Evolutionary conservation across 1,140 invertebrate species (phyloP).

Genomic region (Solenopsis invicta): DNA sequence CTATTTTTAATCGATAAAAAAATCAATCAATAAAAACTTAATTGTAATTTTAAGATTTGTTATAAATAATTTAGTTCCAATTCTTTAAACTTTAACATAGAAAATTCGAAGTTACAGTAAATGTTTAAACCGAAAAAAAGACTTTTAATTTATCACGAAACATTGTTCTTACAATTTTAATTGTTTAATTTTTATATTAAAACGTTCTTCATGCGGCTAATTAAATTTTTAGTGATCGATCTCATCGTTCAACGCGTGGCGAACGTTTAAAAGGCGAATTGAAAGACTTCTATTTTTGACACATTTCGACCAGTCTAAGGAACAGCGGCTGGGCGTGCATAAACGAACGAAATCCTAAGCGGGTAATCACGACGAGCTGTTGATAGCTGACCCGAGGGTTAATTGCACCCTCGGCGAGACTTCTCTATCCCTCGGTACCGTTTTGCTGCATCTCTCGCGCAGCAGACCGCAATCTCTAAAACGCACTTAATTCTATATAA

Average conservation of each 20-base stretch:
- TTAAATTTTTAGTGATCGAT: neutral
- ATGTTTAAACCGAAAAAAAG: neutral
- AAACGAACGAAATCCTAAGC: conserved; percentile 70
- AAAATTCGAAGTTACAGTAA: neutral
- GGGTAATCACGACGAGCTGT: conserved; percentile 65
- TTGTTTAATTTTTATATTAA: neutral
- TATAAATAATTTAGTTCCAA: neutral
- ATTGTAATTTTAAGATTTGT: neutral
- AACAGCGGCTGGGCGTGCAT: conserved; percentile 56
- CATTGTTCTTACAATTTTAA: neutral
- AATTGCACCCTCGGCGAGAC: conserved; percentile 80
- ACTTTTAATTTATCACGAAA: neutral
- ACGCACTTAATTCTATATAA: conserved; percentile 65
- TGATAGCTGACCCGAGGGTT: conserved; percentile 80
- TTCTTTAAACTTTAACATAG: neutral
- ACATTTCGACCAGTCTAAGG: conserved; percentile 11
- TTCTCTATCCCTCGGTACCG: conserved; percentile 61
- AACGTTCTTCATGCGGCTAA: neutral
- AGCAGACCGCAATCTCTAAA: conserved; percentile 71
- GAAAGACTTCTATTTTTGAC: conserved; percentile 7
- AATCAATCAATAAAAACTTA: neutral
- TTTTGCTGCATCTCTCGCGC: conserved; percentile 35
- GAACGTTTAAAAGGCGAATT: neutral
- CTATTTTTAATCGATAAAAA: neutral
- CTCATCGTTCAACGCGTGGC: neutral